phyloP scores from a whole-genome alignment of 1,140 invertebrate species.

The Meteorus sp. region DNA sequence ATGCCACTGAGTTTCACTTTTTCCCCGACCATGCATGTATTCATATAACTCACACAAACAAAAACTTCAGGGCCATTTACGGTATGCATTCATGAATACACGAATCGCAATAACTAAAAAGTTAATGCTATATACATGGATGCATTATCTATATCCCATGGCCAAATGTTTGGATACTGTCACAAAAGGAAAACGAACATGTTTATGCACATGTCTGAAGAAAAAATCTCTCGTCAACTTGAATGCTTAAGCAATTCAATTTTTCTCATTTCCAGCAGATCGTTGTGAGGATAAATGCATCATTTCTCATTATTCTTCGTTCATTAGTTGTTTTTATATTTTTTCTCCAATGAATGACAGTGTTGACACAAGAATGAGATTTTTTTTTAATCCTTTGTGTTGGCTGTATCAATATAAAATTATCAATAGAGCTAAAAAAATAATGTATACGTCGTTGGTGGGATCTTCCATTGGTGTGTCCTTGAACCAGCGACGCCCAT shows the following conservation, averaged over 20 bases:
- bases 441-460: background rate
- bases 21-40: conserved; percentile 22
- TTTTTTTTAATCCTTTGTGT: background rate
- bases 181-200: too few species aligned
- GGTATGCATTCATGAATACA: too few species aligned
- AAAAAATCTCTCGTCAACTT: too few species aligned
- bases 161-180: too few species aligned
- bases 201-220: too few species aligned
- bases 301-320: too few species aligned
- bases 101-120: conserved; percentile 13
- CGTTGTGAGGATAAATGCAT: too few species aligned
- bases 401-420: background rate
- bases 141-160: background rate
- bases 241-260: too few species aligned
- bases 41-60: background rate
- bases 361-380: too few species aligned
- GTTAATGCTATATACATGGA: background rate
- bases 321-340: too few species aligned
- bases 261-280: too few species aligned
- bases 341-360: too few species aligned
- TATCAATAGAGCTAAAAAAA: background rate
- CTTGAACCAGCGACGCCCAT: conserved; percentile 15
- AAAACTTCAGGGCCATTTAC: conserved; percentile 13
- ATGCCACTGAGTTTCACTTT: conserved; percentile 52
- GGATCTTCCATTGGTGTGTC: conserved; percentile 5